These are phyloP conservation scores for Trachops cirrhosus DNA, from an alignment of 2,797 vertebrate genomes.

Conservation along the genomic window DNA sequence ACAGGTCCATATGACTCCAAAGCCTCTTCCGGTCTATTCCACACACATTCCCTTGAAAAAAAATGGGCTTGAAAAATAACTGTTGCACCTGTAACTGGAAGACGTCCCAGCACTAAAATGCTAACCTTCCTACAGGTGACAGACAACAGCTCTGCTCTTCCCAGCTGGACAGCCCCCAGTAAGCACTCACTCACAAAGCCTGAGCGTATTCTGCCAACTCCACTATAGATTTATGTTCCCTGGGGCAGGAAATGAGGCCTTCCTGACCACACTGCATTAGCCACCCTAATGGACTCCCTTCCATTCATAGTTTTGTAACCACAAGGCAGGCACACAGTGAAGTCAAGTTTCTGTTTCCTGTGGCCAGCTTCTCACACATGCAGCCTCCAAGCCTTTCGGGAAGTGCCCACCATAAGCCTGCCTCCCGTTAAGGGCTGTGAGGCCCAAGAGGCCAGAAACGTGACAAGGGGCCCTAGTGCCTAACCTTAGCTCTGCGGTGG, in stretches of 20 bases:
- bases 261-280: slow-evolving; percentile 50
- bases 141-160: not conserved
- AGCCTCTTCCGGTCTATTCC: not conserved
- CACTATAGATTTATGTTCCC: slow-evolving; percentile 29
- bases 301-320: slow-evolving; percentile 63
- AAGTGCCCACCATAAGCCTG: not conserved
- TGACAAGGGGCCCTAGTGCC: not conserved
- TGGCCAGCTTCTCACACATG: not conserved
- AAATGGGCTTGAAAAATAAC: slow-evolving; percentile 19
- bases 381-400: not conserved
- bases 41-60: slow-evolving; percentile 4
- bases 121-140: not conserved
- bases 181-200: not conserved
- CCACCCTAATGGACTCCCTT: slow-evolving; percentile 42
- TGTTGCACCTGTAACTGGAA: not conserved
- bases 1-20: not conserved
- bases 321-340: not conserved
- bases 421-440: not conserved
- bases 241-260: slow-evolving; percentile 51
- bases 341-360: slow-evolving; percentile 29
- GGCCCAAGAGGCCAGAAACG: not conserved
- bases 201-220: not conserved
- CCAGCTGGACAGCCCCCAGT: not conserved
- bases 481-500: not conserved
- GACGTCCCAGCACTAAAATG: not conserved